These are phyloP conservation scores for Halisarca cf. caerulea DNA, from an alignment of 37 sponge, comb jelly and placozoan genomes.

Conservation along the genomic window DNA sequence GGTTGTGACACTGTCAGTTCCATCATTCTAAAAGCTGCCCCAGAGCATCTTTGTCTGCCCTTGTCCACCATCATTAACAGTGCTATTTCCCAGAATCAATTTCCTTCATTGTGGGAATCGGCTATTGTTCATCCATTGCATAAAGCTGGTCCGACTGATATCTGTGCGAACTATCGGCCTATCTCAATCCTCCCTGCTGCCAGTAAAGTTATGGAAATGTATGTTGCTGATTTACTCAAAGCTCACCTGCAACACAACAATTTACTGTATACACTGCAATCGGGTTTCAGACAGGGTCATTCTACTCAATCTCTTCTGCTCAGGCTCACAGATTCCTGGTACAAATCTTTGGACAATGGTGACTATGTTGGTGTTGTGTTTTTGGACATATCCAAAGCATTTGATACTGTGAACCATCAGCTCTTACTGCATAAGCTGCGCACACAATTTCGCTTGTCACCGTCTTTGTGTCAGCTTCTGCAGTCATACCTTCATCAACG, in stretches of 20 bases:
- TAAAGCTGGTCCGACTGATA: conserved; percentile 18
- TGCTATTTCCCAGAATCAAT: conserved; percentile 12
- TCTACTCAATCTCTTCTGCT: conserved; percentile 10
- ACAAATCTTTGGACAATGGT: conserved; percentile 20
- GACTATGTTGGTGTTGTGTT: conserved; percentile 25
- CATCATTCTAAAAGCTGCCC: neutral
- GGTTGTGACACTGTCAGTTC: conserved; percentile 22
- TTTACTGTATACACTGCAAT: conserved; percentile 15
- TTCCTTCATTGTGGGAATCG: conserved; percentile 3
- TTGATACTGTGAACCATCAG: neutral
- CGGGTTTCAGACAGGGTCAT: conserved; percentile 19
- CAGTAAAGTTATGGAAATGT: conserved; percentile 22
- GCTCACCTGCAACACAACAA: neutral
- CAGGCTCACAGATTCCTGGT: conserved; percentile 19
- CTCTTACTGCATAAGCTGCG: neutral
- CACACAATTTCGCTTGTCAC: conserved; percentile 1
- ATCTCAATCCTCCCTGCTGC: conserved; percentile 16
- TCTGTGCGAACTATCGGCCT: conserved; percentile 7
- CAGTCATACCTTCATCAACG: neutral
- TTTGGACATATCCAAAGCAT: conserved; percentile 1
- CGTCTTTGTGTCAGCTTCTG: conserved; percentile 16
- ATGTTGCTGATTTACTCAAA: conserved; percentile 10
- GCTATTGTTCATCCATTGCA: conserved; percentile 19
- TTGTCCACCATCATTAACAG: conserved; percentile 19
- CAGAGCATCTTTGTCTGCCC: conserved; percentile 9